These are phyloP conservation scores for Penaeus indicus DNA, from an alignment of 1,140 invertebrate species.

Conservation along the genomic window DNA sequence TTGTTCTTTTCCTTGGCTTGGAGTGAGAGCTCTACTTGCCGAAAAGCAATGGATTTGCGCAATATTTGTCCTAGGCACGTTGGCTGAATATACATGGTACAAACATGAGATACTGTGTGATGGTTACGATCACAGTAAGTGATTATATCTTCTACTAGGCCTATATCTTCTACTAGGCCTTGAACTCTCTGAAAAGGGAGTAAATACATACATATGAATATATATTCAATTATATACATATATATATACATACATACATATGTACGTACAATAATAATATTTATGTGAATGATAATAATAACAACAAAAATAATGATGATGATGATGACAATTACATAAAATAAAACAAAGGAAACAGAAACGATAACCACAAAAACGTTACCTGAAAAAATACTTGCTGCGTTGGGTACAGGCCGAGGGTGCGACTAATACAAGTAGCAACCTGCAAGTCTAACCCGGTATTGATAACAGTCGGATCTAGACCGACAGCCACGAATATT, in stretches of 20 bases:
- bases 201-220: no score
- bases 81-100: background rate
- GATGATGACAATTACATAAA: no score
- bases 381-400: constrained; percentile 12
- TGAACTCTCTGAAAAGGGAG: no score
- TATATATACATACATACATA: no score
- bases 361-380: no score
- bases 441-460: background rate
- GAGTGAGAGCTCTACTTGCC: background rate
- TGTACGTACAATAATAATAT: no score
- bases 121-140: background rate
- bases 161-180: background rate
- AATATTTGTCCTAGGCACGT: background rate
- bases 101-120: constrained; percentile 6
- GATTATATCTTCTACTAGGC: background rate
- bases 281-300: no score
- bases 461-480: constrained; percentile 29
- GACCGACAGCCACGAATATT: background rate
- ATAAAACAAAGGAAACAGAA: no score
- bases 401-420: constrained; percentile 9
- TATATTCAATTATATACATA: no score
- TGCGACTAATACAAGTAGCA: constrained; percentile 3
- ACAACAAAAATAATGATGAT: no score
- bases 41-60: background rate
- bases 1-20: no score